Conservation (phyloP, 2,797 vertebrate genomes). For the Cuniculus paca region DNA sequence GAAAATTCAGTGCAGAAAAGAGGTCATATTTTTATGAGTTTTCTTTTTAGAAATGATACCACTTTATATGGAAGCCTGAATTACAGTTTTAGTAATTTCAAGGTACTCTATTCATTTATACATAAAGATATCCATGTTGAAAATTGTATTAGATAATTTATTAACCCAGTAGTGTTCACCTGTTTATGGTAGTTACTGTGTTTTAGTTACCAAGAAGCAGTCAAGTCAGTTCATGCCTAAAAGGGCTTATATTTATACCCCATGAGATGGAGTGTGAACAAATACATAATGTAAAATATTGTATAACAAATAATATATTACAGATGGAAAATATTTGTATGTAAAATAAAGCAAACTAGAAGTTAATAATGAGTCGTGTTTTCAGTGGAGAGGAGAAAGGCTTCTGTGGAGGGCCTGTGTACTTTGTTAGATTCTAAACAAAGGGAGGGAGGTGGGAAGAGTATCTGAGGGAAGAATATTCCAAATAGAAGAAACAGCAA, state of each 20-base stretch:
- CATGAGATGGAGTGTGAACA: background rate
- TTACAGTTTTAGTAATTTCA: constrained; percentile 18
- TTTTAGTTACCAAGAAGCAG: background rate
- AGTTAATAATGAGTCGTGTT: background rate
- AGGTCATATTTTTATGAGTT: constrained; percentile 1
- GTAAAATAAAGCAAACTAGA: background rate
- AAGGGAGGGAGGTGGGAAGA: background rate
- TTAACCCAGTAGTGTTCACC: background rate
- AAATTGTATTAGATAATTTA: background rate
- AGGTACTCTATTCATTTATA: background rate
- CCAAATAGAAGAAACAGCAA: background rate
- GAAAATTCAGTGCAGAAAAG: constrained; percentile 21
- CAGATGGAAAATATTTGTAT: background rate
- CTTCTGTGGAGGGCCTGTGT: background rate
- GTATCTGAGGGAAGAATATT: background rate
- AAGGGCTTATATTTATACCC: background rate
- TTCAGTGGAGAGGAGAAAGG: background rate
- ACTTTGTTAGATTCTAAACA: background rate
- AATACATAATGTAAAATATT: background rate
- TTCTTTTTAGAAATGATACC: background rate
- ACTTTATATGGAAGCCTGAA: constrained; percentile 23
- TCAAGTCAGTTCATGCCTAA: background rate
- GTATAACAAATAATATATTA: background rate
- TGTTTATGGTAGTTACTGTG: background rate
- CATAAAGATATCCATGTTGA: background rate